Percentiles rank a stretch among this genome's conserved stretches.
phyloP scores from a whole-genome alignment of 2,888 invertebrate species.

The Scaptomyza parva region DNA sequence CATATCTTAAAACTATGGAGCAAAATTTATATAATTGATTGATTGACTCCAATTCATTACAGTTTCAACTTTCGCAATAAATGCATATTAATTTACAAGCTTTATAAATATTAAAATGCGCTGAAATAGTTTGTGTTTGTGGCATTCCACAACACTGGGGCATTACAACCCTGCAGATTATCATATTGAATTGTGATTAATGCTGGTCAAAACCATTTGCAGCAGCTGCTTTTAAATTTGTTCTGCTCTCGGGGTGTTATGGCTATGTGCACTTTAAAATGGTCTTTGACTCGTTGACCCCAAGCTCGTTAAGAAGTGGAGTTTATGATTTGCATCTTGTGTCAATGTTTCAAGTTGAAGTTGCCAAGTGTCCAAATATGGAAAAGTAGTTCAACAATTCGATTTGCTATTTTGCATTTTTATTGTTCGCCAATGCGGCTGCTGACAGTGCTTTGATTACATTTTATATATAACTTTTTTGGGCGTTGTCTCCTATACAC shows the following conservation, averaged over 20 bases:
- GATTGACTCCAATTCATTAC: neutral
- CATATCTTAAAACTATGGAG: conserved; percentile 11
- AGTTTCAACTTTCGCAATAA: conserved; percentile 15
- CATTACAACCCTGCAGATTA: conserved; percentile 35
- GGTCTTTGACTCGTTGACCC: conserved; percentile 71
- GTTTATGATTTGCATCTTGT: conserved; percentile 61
- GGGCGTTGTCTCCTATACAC: conserved; percentile 68
- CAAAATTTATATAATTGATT: neutral
- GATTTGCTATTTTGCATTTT: conserved; percentile 74
- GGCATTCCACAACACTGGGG: conserved; percentile 33
- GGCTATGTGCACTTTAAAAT: conserved; percentile 34
- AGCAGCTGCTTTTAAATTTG: conserved; percentile 57
- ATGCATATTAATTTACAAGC: conserved; percentile 33
- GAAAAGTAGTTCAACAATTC: conserved; percentile 69
- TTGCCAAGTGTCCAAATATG: conserved; percentile 65
- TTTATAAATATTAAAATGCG: conserved; percentile 49
- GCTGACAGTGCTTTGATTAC: conserved; percentile 73
- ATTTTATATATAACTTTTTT: conserved; percentile 58
- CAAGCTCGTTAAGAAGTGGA: conserved; percentile 38
- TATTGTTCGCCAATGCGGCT: conserved; percentile 71
- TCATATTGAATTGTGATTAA: conserved; percentile 59
- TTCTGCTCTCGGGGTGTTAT: conserved; percentile 30
- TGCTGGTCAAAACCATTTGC: conserved; percentile 38
- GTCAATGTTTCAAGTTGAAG: conserved; percentile 62
- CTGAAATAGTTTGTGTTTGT: conserved; percentile 47